Evolutionary conservation across 2,888 invertebrate genomes (phyloP), one percentile per base, ranked within the genome.

Genomic region (Griposia aprilina): DNA sequence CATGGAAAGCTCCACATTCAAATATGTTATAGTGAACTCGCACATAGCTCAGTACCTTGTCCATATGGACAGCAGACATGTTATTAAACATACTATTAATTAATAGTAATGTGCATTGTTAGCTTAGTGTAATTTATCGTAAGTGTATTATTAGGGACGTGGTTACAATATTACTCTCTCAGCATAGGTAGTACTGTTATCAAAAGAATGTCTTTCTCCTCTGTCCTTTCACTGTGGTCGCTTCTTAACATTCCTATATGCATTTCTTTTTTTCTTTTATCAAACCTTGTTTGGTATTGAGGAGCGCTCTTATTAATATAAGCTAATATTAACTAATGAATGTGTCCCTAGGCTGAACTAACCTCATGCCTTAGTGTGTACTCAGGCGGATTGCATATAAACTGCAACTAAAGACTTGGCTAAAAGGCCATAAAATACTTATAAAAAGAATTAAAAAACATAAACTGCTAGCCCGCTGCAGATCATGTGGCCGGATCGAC

Each of bases 91-190:
- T 94, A 95, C 94, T 95, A 93, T 94, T 90, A 90, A 91, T 92
- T 74, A 74, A 94, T 94, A 94, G 94, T 94, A 92, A 95, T 91
- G 94, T 96, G 94, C 94, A 94, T 95, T 94, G 95, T 96, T 96
- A 96, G 95, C 92, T 92, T 96, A 96, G 94, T 92, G 92, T 96
- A 94, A 95, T 95, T 95, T 96, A 95, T 94, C 93, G 90, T 96
- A 96, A 96, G 96, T 95, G 96, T 95, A 94, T 93, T 89, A 90
- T 92, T 96, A 96, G 95, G 95, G 94, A 95, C 93, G 91, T 94
- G 95, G 94, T 95, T 93, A 93, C 90, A 88, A 90, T 80, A 80
- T 84, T 81, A 78, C 92, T 94, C 90, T 91, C 91, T 93, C 93
- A 93, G 92, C 92, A 86, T 92, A 90, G 90, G 89, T 92, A 90